Conservation (phyloP, 2,888 invertebrate genomes). For the Ochropleura plecta region DNA sequence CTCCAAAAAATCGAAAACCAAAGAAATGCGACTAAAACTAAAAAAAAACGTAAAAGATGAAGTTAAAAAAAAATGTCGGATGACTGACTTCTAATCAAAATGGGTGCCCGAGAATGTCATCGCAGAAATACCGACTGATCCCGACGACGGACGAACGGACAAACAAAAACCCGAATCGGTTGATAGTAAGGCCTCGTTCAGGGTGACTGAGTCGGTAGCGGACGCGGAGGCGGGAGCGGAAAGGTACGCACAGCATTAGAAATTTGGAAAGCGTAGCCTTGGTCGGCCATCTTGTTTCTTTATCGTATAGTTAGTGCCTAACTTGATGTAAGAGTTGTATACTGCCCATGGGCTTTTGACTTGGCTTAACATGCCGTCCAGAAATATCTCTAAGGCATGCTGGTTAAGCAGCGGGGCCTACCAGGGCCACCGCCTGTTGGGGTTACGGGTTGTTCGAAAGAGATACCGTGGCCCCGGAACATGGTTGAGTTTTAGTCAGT, state of each 20-base stretch:
- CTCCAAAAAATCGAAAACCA: slow-evolving; percentile 61
- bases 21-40: slow-evolving; percentile 62
- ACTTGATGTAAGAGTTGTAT: no score
- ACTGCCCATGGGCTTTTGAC: no score
- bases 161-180: slow-evolving; percentile 85
- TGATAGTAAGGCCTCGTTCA: slow-evolving; percentile 72
- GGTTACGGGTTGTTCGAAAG: no score
- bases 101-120: slow-evolving; percentile 83
- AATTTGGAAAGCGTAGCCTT: no score
- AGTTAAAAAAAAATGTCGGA: slow-evolving; percentile 48
- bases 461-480: no score
- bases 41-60: slow-evolving; percentile 23
- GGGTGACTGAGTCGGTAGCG: background rate
- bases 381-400: no score
- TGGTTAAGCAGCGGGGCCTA: no score
- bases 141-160: slow-evolving; percentile 70
- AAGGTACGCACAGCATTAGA: background rate
- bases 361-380: no score
- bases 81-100: slow-evolving; percentile 83
- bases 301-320: no score
- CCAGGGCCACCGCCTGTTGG: no score
- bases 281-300: no score
- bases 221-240: background rate
- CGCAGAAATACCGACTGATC: slow-evolving; percentile 74
- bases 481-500: no score